Evolutionary conservation across 2,888 invertebrate species (phyloP), one percentile per base, ranked within the genome.

Genomic region (Rhopalosiphum nymphaeae): DNA sequence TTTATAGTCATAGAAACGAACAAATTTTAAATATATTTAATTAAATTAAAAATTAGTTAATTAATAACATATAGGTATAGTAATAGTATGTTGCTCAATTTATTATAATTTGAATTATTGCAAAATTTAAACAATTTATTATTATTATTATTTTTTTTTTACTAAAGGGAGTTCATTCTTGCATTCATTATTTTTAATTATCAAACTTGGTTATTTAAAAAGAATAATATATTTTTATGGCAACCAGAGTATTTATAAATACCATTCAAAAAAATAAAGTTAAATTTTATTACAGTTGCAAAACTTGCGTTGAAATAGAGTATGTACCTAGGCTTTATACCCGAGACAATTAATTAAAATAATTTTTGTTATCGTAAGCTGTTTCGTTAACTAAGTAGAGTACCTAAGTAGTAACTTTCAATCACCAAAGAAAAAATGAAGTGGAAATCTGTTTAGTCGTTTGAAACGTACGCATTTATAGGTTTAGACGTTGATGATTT

Each of bases 131-230:
- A 36, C 67, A 67, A 67, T 78, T 78, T 78, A 78, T 57, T 42
- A 16, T 26, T 61, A 44, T 44, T 57, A 3, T 56, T 49, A 13
- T 90, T 61, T 89, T 36, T 78, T 36, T 57, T 57, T 57, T 57
- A 57, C 21, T 3, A 78, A 21, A 78, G 29, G 3, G 29, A 29
- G 21, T 84, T 84, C 21, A 42, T 53, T 36, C 21, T 91, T 29
- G 7, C 53, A 56, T 91, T 91, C 53, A 91, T 91, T 56, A 56
- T 42, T 84, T 91, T 91, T 91, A 56, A 91, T 46, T 67, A 91
- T 84, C 56, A 53, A 29, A 44, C 26, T 56, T 42, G 42, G 26
- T 84, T 53, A 91, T 56, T 91, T 42, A 36, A 56, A 91, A 85
- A 84, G 42, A 49, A 53, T 67, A 49, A 67, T 78, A 90, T 53